Base-by-base conservation (phyloP, 2,888 invertebrate species). In the Eurytoma californica region DNA sequence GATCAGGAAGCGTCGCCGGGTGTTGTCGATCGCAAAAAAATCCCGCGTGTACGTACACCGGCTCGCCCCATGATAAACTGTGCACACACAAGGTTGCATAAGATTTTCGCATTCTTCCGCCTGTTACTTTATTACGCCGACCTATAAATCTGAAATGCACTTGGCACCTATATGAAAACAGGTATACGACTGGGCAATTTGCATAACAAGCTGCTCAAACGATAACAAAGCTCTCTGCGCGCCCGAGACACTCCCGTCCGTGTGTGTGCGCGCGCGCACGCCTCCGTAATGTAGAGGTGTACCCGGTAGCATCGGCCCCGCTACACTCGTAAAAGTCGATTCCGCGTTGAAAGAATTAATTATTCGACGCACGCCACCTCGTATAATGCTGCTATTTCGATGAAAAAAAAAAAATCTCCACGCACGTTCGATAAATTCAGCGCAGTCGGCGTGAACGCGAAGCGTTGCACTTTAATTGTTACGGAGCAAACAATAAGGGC, bases 71-170 rank as follows among this genome's bases (percentile, higher is more conserved):
- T 28, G n/a, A 16, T 47, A 12, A 30, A 53, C 16, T 53, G 60
- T 60, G 28, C 4, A 9, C 58, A 18, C 55, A 55, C 55, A 68
- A 57, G 49, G 67, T 80, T 80, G 77, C 77, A 80, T 80, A 80
- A 77, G 77, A 70, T 74, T 75, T 68, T 77, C 66, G 74, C 80
- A 77, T 80, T 80, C 74, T 80, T 80, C 77, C 74, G 70, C 80
- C 70, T 80, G 77, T 77, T 74, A 77, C 80, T 74, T 74, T 77
- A 80, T 72, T 77, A 75, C 66, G 73, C 63, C 77, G 77, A 80
- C 77, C 77, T 80, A 80, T 80, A 80, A 80, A 80, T 80, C 80
- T 80, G 66, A 77, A 77, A 74, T 80, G 80, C 80, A 80, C 80
- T 80, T 80, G 77, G 77, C 77, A 80, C 80, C 77, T 80, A 77